Evolutionary conservation across 2,797 vertebrate species (phyloP), one percentile per base, ranked within the genome.

Genomic region (Toxotes lorentzi): DNA sequence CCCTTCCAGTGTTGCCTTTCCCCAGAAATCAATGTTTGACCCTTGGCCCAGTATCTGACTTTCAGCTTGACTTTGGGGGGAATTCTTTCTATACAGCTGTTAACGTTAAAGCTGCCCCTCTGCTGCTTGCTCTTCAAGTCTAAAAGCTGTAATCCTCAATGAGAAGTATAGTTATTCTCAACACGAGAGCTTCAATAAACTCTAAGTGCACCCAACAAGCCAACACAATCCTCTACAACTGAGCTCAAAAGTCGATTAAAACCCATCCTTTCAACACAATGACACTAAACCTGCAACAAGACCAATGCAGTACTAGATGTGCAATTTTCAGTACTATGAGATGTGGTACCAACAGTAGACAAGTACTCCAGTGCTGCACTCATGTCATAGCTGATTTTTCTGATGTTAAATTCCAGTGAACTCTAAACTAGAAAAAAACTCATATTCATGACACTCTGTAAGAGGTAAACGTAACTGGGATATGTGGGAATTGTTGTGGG

Each of bases 21-120:
- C 45, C 50, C 67, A 11, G 43, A 85, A 88, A 92, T 92, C 89
- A 2, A 92, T 91, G 38, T 64, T 82, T 89, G 90, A 92, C 89
- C 86, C 59, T 76, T 89, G 78, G 78, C 87, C 86, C 78, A 82
- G 74, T 87, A 64, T 79, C 47, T 85, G 87, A 90, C 88, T 86
- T 86, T 90, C 84, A 88, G 82, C 50, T 40, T 84, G 84, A 90
- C 88, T 90, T 92, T 92, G 84, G 13, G 34, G 47, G 79, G 64
- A 38, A 57, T 66, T 76, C 34, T 85, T 57, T 81, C 66, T 65
- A 57, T 35, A 53, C 23, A 61, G n/a, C 45, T 62, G 50, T 83
- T 83, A 48, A 71, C 70, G 51, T 64, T 59, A 69, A 72, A 45
- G 53, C 57, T 61, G 5, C 35, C 34, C 19, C 41, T 66, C 27